Evolutionary conservation across 2,113 vertebrate genomes (phyloP).

Genomic region (Brachypteracias leptosomus): DNA sequence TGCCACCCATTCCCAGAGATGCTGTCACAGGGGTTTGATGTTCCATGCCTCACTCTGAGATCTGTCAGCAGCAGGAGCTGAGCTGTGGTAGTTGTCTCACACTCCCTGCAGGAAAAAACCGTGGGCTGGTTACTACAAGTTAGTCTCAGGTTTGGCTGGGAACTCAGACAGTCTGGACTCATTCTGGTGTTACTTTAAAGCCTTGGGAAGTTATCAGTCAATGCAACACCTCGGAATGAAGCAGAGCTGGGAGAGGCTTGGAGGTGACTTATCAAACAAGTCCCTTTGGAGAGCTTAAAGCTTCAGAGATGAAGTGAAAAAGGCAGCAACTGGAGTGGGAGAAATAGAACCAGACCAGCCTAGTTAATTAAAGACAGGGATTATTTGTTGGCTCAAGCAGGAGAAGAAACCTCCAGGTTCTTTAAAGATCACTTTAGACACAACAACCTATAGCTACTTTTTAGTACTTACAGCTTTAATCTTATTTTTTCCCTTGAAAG

Average conservation of each 20-base stretch:
- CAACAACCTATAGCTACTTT: not conserved
- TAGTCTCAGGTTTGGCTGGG: not conserved
- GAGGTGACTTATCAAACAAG: not conserved
- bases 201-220: not conserved
- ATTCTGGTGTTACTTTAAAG: not conserved
- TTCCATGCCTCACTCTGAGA: constrained; percentile 11
- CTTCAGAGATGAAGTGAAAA: not conserved
- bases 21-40: not conserved
- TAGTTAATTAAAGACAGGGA: not conserved
- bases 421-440: not conserved
- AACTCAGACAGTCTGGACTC: not conserved
- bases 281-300: not conserved
- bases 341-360: not conserved
- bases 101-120: not conserved
- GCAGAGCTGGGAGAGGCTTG: not conserved
- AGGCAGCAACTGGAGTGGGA: not conserved
- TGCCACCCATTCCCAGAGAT: not conserved
- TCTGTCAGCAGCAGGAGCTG: constrained; percentile 6
- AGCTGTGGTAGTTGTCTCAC: not conserved
- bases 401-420: not conserved
- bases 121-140: not conserved
- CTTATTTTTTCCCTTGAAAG: not conserved
- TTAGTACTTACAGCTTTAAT: not conserved
- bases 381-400: not conserved
- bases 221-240: not conserved